phyloP scores from a whole-genome alignment of 2,888 invertebrate genomes.

The Drosophila mimica region DNA sequence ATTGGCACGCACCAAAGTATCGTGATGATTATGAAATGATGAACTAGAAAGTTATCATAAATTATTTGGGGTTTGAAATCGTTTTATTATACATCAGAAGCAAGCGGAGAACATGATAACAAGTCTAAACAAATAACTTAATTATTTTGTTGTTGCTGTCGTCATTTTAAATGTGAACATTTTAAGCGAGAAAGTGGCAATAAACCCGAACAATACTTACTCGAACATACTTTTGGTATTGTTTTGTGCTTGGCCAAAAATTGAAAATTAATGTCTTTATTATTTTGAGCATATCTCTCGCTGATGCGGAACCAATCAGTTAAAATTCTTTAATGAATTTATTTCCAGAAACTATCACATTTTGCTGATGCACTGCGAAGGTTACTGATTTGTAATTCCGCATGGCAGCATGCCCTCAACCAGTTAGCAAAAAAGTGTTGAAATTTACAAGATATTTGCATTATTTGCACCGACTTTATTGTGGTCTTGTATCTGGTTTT shows the following conservation, averaged over 20 bases:
- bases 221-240: constrained; percentile 15
- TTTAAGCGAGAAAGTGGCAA: constrained; percentile 24
- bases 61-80: neutral
- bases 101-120: neutral
- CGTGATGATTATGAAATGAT: too few species aligned
- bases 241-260: constrained; percentile 22
- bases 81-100: neutral
- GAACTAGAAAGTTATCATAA: neutral
- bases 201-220: neutral
- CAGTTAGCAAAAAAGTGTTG: constrained; percentile 5
- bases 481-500: constrained; percentile 20
- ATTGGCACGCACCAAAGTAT: neutral
- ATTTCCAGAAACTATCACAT: neutral
- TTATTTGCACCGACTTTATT: constrained; percentile 7
- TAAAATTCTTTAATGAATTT: neutral
- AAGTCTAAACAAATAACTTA: neutral
- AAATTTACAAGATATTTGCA: constrained; percentile 32
- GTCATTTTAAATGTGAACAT: neutral
- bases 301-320: neutral
- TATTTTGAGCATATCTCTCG: constrained; percentile 1
- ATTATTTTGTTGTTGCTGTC: constrained; percentile 5
- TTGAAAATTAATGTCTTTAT: constrained; percentile 31
- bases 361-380: too few species aligned
- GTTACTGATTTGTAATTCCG: neutral
- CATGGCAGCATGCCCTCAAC: constrained; percentile 4